phyloP scores from a whole-genome alignment of 2,113 vertebrate species.

The Laticauda colubrina region DNA sequence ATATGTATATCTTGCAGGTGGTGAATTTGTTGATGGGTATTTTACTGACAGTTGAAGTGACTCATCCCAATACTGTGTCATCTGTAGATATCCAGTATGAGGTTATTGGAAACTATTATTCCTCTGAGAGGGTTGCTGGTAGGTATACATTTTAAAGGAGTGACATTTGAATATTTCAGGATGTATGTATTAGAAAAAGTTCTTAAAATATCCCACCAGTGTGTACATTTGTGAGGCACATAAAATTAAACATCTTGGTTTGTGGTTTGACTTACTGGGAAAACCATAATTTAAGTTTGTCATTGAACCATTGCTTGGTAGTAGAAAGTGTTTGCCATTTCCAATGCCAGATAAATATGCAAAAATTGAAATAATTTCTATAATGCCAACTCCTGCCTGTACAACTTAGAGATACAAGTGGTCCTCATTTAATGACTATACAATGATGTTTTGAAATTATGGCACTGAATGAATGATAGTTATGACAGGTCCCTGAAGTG shows the following conservation, averaged over 20 bases:
- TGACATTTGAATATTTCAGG: not conserved
- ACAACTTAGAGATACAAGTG: not conserved
- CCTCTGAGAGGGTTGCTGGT: conserved; percentile 95
- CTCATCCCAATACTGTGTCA: conserved; percentile 91
- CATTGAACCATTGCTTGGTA: not conserved
- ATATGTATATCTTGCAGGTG: conserved; percentile 74
- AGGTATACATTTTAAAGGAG: conserved; percentile 45
- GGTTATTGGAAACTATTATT: conserved; percentile 95
- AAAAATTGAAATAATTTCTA: not conserved
- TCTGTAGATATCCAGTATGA: conserved; percentile 94
- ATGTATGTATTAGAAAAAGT: not conserved
- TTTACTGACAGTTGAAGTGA: conserved; percentile 93
- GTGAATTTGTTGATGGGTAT: conserved; percentile 96
- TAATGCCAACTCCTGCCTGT: not conserved
- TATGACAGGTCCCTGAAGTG: not conserved
- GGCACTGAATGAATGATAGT: not conserved
- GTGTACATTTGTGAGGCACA: not conserved
- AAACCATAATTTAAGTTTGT: not conserved
- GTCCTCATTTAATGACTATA: not conserved
- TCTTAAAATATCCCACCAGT: not conserved
- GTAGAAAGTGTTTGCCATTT: not conserved
- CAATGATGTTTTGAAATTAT: not conserved
- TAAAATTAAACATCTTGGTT: not conserved
- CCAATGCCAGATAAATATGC: not conserved
- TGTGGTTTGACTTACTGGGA: not conserved